These are phyloP conservation scores for Prochilodus magdalenae DNA, from an alignment of 2,113 vertebrate species.

Conservation along the genomic window DNA sequence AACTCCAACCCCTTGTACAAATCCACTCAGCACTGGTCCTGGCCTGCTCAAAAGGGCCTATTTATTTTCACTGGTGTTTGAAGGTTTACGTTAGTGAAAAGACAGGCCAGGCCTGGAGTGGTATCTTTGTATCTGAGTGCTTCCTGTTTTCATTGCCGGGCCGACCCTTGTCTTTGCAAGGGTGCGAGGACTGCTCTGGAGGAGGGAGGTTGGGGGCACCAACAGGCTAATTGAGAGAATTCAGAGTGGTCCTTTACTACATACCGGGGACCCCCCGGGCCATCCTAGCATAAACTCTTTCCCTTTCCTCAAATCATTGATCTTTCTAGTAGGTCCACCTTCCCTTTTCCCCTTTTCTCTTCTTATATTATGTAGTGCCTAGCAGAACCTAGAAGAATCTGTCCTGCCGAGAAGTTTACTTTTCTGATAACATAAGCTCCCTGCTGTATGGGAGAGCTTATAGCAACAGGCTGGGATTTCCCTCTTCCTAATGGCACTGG, in stretches of 20 bases:
- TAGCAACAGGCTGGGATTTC: slow-evolving; percentile 90
- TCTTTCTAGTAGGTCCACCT: slow-evolving; percentile 13
- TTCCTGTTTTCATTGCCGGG: slow-evolving; percentile 92
- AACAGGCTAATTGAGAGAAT: slow-evolving; percentile 86
- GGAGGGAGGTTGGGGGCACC: slow-evolving; percentile 81
- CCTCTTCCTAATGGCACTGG: slow-evolving; percentile 84
- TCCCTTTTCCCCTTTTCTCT: slow-evolving; percentile 68
- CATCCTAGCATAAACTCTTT: slow-evolving; percentile 19
- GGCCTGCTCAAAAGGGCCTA: slow-evolving; percentile 67
- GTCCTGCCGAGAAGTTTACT: slow-evolving; percentile 86
- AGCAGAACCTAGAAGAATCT: slow-evolving; percentile 73
- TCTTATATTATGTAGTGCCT: slow-evolving; percentile 76
- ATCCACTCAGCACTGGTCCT: slow-evolving; percentile 45
- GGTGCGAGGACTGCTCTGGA: slow-evolving; percentile 79
- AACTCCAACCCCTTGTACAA: slow-evolving; percentile 50
- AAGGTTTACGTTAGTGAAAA: slow-evolving; percentile 76
- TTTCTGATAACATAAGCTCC: slow-evolving; percentile 92
- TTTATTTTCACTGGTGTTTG: slow-evolving; percentile 79
- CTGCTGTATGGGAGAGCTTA: slow-evolving; percentile 89
- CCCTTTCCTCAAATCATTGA: slow-evolving; percentile 3
- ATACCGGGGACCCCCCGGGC: slow-evolving; percentile 75
- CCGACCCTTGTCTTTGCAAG: slow-evolving; percentile 87
- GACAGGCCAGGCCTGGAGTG: slow-evolving; percentile 73
- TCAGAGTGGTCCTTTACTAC: slow-evolving; percentile 80
- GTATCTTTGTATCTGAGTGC: slow-evolving; percentile 89